phyloP scores from a whole-genome alignment of 64 coral and sea anemone genomes.

The Actinia tenebrosa region DNA sequence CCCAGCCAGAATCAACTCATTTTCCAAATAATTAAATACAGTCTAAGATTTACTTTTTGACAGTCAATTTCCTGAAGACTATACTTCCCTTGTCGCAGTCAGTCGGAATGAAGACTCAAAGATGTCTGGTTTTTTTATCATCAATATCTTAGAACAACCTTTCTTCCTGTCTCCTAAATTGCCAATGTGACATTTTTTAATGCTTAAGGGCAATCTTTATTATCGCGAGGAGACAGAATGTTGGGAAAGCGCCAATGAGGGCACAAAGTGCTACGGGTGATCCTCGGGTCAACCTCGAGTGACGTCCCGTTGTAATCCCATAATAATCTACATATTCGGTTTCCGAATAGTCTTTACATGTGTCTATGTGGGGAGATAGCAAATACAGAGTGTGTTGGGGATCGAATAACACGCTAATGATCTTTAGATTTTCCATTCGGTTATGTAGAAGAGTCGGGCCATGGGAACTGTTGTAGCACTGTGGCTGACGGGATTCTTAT shows the following conservation, averaged over 20 bases:
- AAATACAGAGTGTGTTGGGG: not conserved
- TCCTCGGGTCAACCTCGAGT: not conserved
- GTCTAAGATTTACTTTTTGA: not conserved
- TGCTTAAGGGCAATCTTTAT: slow-evolving; percentile 9
- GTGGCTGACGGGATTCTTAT: not conserved
- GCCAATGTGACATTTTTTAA: slow-evolving; percentile 7
- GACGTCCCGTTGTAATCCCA: slow-evolving; percentile 9
- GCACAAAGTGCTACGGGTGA: not conserved
- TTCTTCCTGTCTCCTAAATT: not conserved
- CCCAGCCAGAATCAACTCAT: not conserved
- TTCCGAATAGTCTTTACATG: slow-evolving; percentile 5
- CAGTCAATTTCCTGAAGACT: not conserved
- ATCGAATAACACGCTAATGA: slow-evolving; percentile 11
- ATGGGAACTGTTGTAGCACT: not conserved
- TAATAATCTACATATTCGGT: slow-evolving; percentile 34
- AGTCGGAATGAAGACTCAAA: not conserved
- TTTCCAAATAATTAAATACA: not conserved
- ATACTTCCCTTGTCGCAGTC: not conserved
- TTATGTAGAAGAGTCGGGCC: not conserved
- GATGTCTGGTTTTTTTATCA: not conserved
- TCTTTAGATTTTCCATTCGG: not conserved
- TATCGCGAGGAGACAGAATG: not conserved
- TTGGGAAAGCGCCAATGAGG: slow-evolving; percentile 1
- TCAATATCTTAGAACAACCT: slow-evolving; percentile 7
- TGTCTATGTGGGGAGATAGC: not conserved